Evolutionary conservation across 1,140 invertebrate species (phyloP), one percentile per base, ranked within the genome.

Genomic region (Chlorops oryzae): DNA sequence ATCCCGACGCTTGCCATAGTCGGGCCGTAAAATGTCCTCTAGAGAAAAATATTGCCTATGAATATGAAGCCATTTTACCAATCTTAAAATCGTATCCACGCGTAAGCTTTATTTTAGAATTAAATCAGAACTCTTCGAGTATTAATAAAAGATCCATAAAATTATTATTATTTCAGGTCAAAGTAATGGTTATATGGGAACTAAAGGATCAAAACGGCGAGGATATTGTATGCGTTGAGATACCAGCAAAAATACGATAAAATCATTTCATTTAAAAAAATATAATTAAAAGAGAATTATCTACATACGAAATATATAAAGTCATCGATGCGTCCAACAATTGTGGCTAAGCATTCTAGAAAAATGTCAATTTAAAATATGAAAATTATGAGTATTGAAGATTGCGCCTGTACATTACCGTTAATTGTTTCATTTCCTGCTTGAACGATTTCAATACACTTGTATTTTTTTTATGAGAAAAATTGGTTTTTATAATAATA

Each of bases 111-210:
- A 5, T 17, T 39, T 39, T 7, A 37, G 18, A 5, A 3, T 5
- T 37, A 37, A 5, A 37, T 15, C 18, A 2, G 6, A 7, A 37
- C n/a, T 48, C 13, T 24, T 37, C 35, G 6, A 37, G 20, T 15
- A 24, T 9, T 40, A 15, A 24, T 40, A 28, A 37, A 37, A 37
- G 12, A 37, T 37, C n/a, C 18, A 37, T 37, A 15, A 20, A 40
- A 27, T 45, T 38, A 20, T 51, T 40, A 21, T 28, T 23, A 40
- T 35, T 37, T 20, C 41, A 81, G 79, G 56, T 88, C 0, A 75
- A 67, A 2, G 80, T 88, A 0, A 75, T 78, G 3, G 80, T 88
- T 0, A 85, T 84, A 69, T 88, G 84, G 82, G 81, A 86, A 67
- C 61, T 88, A 12, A 73, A 80, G 59, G 76, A 81, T 63, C 76